These are phyloP conservation scores for Troides helena DNA, from an alignment of 2,888 invertebrate genomes.

Conservation along the genomic window DNA sequence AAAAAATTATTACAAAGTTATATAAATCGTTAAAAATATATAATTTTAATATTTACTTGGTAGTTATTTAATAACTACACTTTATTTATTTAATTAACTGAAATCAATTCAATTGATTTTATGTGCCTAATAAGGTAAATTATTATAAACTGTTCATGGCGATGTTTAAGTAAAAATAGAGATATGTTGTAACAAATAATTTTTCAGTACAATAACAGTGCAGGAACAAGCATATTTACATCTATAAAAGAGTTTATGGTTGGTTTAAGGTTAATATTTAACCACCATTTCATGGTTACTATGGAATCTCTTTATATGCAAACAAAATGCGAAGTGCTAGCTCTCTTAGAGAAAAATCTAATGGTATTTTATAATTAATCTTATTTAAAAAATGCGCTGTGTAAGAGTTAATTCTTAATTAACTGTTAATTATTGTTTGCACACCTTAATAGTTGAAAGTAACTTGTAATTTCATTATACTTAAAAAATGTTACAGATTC, in stretches of 20 bases:
- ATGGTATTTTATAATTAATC: conserved; percentile 6
- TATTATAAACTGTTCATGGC: no score
- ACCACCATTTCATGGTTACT: conserved; percentile 4
- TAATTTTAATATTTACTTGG: background rate
- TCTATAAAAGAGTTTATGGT: background rate
- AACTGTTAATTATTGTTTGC: no score
- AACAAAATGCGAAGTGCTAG: conserved; percentile 9
- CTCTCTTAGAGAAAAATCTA: background rate
- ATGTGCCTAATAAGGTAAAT: no score
- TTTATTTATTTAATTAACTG: background rate
- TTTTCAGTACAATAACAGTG: background rate
- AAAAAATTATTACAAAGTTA: background rate
- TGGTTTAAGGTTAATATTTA: no score
- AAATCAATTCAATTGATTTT: no score
- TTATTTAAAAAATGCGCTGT: no score
- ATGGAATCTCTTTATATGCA: conserved; percentile 6
- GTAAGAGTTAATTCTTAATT: no score
- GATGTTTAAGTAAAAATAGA: no score
- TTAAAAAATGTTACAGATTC: conserved; percentile 45
- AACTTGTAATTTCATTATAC: background rate
- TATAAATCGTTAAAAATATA: background rate
- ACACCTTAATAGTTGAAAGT: no score
- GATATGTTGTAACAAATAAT: no score
- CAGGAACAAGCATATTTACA: background rate
- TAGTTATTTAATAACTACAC: background rate